Base-by-base conservation (phyloP, 1,140 invertebrate species). In the Batillaria attramentaria region DNA sequence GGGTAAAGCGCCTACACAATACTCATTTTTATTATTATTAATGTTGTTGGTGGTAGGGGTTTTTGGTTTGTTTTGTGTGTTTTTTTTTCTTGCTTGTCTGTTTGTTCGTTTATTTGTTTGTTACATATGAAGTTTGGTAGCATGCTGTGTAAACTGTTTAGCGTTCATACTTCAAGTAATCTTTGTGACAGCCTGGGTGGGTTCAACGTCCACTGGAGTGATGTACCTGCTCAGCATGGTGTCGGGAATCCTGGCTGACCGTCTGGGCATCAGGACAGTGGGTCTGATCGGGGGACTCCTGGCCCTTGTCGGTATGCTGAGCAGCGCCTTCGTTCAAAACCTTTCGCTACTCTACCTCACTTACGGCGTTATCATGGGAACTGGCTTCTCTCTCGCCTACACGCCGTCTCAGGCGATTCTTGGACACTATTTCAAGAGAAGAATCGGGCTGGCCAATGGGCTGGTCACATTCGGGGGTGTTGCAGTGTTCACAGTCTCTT, bases 141-240 rank as follows among this genome's bases (percentile, higher is more conserved):
- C n/a, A n/a, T n/a, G n/a, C n/a, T n/a, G n/a, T n/a, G n/a, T n/a
- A n/a, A n/a, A n/a, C n/a, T n/a, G n/a, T n/a, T n/a, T n/a, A n/a
- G n/a, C n/a, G n/a, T n/a, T n/a, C n/a, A n/a, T n/a, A n/a, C n/a
- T n/a, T n/a, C n/a, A n/a, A n/a, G n/a, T n/a, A n/a, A n/a, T n/a
- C n/a, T n/a, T n/a, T n/a, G 54, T 60, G 24, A n/a, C 93, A 98
- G 97, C 97, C 79, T 92, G 97, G 82, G 95, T 97, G 75, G 96
- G 96, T 1, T 95, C 96, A 0, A 91, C 97, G 77, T 93, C 95
- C 13, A 96, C 97, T 87, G 97, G 97, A 42, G 94, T 95, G 16
- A 97, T 96, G 43, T 98, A 98, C 90, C 93, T 97, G 78, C 91
- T 97, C 76, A 98, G 97, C 3, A 95, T 96, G 10, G 89, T 98